Percentiles rank a stretch among this genome's conserved stretches.
These are phyloP conservation scores for Rhinogobius similis DNA, from an alignment of 2,113 vertebrate species.

Conservation along the genomic window DNA sequence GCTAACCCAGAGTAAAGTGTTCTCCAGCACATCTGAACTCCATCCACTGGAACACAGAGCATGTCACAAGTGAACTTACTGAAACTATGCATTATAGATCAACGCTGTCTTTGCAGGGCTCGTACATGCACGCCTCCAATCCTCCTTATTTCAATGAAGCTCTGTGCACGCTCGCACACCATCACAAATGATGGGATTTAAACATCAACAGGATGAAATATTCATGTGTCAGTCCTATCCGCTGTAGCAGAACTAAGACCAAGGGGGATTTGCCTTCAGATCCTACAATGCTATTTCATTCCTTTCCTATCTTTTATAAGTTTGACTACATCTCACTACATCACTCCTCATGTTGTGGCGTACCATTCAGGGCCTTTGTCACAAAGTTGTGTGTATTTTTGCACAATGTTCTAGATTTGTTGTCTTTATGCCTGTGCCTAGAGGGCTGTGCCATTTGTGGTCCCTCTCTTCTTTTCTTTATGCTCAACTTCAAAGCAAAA, in stretches of 20 bases:
- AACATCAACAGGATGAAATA: constrained; percentile 77
- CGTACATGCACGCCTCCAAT: constrained; percentile 5
- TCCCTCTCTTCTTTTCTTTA: constrained; percentile 12
- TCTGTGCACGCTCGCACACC: constrained; percentile 45
- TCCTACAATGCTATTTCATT: constrained; percentile 69
- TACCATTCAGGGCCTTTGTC: constrained; percentile 51
- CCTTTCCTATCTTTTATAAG: constrained; percentile 26
- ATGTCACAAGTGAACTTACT: constrained; percentile 71
- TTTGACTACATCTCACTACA: constrained; percentile 6
- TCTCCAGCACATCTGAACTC: background rate
- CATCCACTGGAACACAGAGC: constrained; percentile 54
- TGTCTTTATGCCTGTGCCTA: constrained; percentile 29
- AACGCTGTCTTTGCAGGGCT: constrained; percentile 29
- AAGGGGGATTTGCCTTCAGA: constrained; percentile 73
- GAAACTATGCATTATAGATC: constrained; percentile 79
- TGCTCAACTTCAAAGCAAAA: background rate
- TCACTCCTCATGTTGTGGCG: constrained; percentile 40
- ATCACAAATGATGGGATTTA: constrained; percentile 75
- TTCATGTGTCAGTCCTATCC: constrained; percentile 71
- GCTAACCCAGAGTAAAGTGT: constrained; percentile 52
- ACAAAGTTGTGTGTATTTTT: constrained; percentile 47
- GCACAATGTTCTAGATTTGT: constrained; percentile 47
- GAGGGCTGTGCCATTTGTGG: background rate
- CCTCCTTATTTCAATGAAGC: constrained; percentile 52
- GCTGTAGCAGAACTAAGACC: constrained; percentile 72